Conservation (phyloP, 2,113 vertebrate genomes). For the Sebastes fasciatus region DNA sequence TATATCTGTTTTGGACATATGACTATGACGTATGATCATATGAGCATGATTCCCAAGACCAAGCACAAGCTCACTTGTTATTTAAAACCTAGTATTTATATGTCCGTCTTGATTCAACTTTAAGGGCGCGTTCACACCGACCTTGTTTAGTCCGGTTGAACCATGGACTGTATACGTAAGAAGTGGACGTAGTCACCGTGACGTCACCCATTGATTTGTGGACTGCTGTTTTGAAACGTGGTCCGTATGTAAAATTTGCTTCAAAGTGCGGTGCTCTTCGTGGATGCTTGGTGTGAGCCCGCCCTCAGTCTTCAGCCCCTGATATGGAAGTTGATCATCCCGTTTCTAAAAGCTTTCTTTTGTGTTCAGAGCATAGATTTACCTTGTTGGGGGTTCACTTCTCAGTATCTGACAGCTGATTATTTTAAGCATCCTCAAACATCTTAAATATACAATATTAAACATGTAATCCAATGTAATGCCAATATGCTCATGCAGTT, state of each 20-base stretch:
- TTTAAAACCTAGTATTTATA: background rate
- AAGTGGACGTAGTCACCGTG: too few relatives aligned
- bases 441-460: background rate
- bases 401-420: background rate
- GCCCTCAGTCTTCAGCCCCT: background rate
- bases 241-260: too few relatives aligned
- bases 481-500: background rate
- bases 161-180: too few relatives aligned
- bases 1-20: slow-evolving; percentile 5
- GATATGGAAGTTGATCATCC: background rate
- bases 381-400: background rate
- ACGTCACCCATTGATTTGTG: too few relatives aligned
- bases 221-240: too few relatives aligned
- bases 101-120: background rate
- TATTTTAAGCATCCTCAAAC: background rate
- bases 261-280: too few relatives aligned
- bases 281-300: too few relatives aligned
- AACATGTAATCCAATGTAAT: background rate
- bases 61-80: background rate
- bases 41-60: slow-evolving; percentile 11
- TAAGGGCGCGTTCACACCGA: too few relatives aligned
- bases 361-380: background rate
- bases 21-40: slow-evolving; percentile 11
- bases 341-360: background rate
- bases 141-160: too few relatives aligned